Evolutionary conservation across 2,888 invertebrate genomes (phyloP).

Genomic region (Drosophila emarginata): DNA sequence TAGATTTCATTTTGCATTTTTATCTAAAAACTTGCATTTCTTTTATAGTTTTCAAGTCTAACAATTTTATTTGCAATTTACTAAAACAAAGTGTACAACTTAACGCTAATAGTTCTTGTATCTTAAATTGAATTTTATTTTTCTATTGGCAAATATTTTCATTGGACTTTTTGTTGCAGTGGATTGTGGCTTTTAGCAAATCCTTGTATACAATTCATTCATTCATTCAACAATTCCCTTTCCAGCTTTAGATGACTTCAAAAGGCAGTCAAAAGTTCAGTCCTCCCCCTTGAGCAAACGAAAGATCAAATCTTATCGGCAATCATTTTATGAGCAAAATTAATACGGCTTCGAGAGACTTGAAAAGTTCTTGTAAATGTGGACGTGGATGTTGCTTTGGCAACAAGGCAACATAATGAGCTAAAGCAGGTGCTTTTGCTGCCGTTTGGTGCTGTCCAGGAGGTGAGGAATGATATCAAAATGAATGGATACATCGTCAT

Average conservation of each 20-base stretch:
- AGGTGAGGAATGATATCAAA: constrained; percentile 49
- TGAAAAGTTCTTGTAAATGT: constrained; percentile 61
- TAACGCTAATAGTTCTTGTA: no score
- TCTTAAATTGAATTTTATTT: no score
- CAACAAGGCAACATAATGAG: constrained; percentile 65
- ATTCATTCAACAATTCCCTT: background rate
- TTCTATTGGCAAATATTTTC: no score
- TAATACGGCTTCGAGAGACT: constrained; percentile 48
- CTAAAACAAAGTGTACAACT: no score
- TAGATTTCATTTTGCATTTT: no score
- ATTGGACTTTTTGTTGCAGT: background rate
- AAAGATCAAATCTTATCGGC: constrained; percentile 76
- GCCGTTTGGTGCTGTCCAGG: constrained; percentile 42
- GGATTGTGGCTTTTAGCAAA: background rate
- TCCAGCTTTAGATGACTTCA: constrained; percentile 41
- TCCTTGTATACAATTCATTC: constrained; percentile 1
- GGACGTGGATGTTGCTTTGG: constrained; percentile 46
- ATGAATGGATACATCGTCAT: constrained; percentile 68
- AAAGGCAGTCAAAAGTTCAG: constrained; percentile 39
- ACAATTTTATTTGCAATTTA: no score
- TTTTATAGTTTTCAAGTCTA: no score
- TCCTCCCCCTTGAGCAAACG: constrained; percentile 48
- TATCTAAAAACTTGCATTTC: no score
- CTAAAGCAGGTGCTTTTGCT: constrained; percentile 34
- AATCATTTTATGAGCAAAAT: constrained; percentile 74